Conservation (phyloP, 2,113 vertebrate genomes). For the Enhydra lutris region DNA sequence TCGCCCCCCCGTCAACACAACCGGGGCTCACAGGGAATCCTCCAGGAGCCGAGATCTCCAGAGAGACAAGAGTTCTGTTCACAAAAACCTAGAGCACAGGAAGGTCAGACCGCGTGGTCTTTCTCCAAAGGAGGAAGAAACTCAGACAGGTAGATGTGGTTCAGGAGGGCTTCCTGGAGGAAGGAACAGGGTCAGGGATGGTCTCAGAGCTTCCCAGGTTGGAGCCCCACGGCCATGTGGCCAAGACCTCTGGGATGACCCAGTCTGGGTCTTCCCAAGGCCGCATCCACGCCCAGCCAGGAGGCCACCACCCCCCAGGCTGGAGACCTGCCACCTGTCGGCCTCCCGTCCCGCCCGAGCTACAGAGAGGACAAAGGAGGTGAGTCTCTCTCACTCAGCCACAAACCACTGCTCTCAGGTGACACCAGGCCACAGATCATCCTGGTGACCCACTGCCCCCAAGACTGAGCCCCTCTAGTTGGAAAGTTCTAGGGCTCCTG, state of each 20-base stretch:
- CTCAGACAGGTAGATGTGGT: too few species aligned
- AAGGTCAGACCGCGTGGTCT: not conserved
- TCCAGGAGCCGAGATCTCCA: fast-evolving
- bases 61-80: not conserved
- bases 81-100: fast-evolving
- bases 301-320: fast-evolving
- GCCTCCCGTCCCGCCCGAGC: fast-evolving
- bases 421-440: fast-evolving
- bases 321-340: fast-evolving
- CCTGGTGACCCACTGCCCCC: fast-evolving
- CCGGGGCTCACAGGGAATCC: fast-evolving
- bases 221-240: not conserved
- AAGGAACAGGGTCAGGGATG: fast-evolving
- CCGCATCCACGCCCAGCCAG: not conserved
- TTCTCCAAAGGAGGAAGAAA: not conserved
- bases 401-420: not conserved
- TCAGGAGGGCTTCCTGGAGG: not conserved
- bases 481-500: fast-evolving
- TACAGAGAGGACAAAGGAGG: not conserved
- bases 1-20: not conserved
- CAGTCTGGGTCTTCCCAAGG: not conserved
- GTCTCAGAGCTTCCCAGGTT: fast-evolving
- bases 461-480: fast-evolving
- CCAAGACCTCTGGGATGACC: not conserved
- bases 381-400: fast-evolving